These are phyloP conservation scores for Bucorvus abyssinicus DNA, from an alignment of 2,797 vertebrate genomes.

Conservation along the genomic window DNA sequence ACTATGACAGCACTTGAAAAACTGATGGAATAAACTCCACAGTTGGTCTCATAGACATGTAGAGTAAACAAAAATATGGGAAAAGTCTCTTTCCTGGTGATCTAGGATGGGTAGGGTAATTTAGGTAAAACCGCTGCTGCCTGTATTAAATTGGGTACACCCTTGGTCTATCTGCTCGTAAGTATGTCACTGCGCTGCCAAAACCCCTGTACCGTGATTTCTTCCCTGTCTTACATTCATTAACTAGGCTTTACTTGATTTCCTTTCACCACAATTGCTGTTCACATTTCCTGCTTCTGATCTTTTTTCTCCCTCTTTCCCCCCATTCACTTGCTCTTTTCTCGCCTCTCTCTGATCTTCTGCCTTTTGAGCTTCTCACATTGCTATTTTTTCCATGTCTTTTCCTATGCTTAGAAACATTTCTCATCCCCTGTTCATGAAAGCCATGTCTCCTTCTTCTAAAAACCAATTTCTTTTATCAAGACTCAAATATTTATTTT, in stretches of 20 bases:
- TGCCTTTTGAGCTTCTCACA: constrained; percentile 4
- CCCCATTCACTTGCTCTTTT: not conserved
- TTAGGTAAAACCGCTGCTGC: not conserved
- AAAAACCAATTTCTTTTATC: not conserved
- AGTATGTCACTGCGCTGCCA: not conserved
- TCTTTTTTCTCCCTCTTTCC: not conserved
- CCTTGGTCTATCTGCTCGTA: rapidly evolving
- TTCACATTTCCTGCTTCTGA: constrained; percentile 28
- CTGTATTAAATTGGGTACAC: not conserved
- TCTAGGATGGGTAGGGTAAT: not conserved
- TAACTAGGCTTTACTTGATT: not conserved
- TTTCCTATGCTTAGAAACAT: not conserved
- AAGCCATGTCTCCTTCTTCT: not conserved
- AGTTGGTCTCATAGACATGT: not conserved
- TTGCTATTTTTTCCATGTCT: constrained; percentile 21
- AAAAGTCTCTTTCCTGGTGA: not conserved
- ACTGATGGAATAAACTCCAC: not conserved
- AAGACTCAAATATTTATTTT: not conserved
- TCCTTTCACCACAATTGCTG: not conserved
- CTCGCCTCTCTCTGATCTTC: constrained; percentile 16
- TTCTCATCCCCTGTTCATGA: not conserved
- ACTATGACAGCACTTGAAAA: not conserved
- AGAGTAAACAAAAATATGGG: not conserved
- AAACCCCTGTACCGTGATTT: not conserved
- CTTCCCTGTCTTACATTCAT: not conserved